Evolutionary conservation across 2,113 vertebrate species (phyloP), one percentile per base, ranked within the genome.

Genomic region (Sylvilagus bachmani): DNA sequence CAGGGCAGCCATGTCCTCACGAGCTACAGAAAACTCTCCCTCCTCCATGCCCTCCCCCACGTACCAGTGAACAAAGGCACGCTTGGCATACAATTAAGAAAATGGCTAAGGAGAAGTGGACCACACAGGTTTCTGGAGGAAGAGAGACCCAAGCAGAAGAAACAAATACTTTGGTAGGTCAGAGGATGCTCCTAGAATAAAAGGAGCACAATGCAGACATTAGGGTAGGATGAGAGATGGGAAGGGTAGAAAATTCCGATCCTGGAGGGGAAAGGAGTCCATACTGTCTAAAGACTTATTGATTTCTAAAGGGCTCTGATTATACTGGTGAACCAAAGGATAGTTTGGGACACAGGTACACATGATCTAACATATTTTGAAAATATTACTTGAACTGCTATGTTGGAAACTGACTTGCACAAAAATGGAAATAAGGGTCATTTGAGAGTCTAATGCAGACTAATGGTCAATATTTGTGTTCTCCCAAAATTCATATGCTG

Each of bases 261-360:
- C 6, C 25, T 70, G 38, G 4, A 44, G 3, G 7, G 12, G 6
- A 79, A 64, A 5, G 36, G 6, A 89, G 6, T 17, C 38, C 44
- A 33, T 14, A 6, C 0, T 51, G 4, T 25, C 24, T 16, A 11
- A 33, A 5, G 3, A 70, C 19, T 78, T 58, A 16, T 0, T 55
- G n/a, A 82, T 66, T 89, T 92, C 38, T 55, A 7, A 70, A 36
- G 27, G 55, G 7, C 3, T 69, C 33, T n/a, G 29, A 38, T 11
- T 71, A 61, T 62, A 33, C 1, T 62, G 27, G 70, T 7, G 11
- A 85, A 25, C 19, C 31, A 58, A n/a, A 38, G 22, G 75, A 58
- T 31, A 49, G 5, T 38, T 27, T 88, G 31, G 55, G 67, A 31
- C 25, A 61, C 11, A 55, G 25, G 8, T 27, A 14, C 73, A 44